Percentiles rank a stretch among this genome's conserved stretches.
These are phyloP conservation scores for Grallaria varia DNA, from an alignment of 2,113 vertebrate species.

Conservation along the genomic window DNA sequence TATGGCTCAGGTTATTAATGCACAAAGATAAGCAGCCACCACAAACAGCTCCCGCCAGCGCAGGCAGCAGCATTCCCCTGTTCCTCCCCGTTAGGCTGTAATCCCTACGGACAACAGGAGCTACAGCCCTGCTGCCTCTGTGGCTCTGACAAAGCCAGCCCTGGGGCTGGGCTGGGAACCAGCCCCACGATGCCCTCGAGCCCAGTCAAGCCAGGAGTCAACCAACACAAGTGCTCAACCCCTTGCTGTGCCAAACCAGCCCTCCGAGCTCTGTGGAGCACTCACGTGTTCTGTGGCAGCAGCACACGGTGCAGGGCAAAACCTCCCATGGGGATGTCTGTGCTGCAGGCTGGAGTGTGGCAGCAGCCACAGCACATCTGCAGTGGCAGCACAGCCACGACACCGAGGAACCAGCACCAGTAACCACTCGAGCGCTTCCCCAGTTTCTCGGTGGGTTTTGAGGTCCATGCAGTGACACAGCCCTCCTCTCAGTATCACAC, in stretches of 20 bases:
- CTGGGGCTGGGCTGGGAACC: not conserved
- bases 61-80: not conserved
- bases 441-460: slow-evolving; percentile 14
- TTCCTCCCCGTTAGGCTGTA: not conserved
- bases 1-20: not conserved
- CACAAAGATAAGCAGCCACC: not conserved
- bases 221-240: not conserved
- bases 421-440: not conserved
- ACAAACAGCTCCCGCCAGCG: not conserved
- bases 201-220: not conserved
- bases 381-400: not conserved
- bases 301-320: accelerated
- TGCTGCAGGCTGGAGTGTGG: not conserved
- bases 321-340: not conserved
- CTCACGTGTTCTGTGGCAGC: not conserved
- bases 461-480: not conserved
- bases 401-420: accelerated
- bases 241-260: not conserved
- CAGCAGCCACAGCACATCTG: not conserved
- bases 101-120: accelerated
- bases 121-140: not conserved
- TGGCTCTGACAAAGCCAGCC: accelerated
- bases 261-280: accelerated
- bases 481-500: not conserved
- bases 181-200: accelerated